These are phyloP conservation scores for Pammene aurita DNA, from an alignment of 2,888 invertebrate genomes.

Conservation along the genomic window DNA sequence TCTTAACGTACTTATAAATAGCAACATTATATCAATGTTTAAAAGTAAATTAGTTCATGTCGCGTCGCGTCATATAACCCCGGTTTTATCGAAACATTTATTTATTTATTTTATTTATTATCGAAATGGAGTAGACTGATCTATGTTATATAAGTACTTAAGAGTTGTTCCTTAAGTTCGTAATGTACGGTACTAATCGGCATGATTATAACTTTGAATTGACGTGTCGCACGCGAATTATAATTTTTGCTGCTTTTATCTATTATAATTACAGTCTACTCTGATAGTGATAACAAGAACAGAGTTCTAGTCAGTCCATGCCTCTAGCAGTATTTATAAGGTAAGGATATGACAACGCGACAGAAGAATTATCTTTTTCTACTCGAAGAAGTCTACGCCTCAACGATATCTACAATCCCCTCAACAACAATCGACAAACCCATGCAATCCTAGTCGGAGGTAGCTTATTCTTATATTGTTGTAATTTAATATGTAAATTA, in stretches of 20 bases:
- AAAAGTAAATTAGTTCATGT: too few species aligned
- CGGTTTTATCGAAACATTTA: too few species aligned
- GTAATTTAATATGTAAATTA: too few species aligned
- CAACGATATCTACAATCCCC: background rate
- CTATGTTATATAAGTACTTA: too few species aligned
- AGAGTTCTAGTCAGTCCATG: background rate
- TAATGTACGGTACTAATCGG: background rate
- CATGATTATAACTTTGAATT: background rate
- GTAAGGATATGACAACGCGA: slow-evolving; percentile 12
- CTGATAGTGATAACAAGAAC: slow-evolving; percentile 1
- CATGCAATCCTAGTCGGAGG: background rate
- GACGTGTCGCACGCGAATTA: background rate
- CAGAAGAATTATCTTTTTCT: slow-evolving; percentile 2
- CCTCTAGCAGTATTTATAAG: slow-evolving; percentile 5
- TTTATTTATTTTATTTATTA: too few species aligned
- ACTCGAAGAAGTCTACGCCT: background rate
- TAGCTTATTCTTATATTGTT: background rate
- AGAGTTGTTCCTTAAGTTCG: too few species aligned
- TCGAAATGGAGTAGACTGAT: too few species aligned
- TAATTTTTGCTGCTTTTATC: background rate
- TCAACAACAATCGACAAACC: too few species aligned
- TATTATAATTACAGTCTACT: background rate
- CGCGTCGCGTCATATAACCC: too few species aligned
- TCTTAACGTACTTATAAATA: too few species aligned
- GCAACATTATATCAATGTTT: too few species aligned